These are phyloP conservation scores for Halesus radiatus DNA, from an alignment of 1,140 invertebrate species.

Conservation along the genomic window DNA sequence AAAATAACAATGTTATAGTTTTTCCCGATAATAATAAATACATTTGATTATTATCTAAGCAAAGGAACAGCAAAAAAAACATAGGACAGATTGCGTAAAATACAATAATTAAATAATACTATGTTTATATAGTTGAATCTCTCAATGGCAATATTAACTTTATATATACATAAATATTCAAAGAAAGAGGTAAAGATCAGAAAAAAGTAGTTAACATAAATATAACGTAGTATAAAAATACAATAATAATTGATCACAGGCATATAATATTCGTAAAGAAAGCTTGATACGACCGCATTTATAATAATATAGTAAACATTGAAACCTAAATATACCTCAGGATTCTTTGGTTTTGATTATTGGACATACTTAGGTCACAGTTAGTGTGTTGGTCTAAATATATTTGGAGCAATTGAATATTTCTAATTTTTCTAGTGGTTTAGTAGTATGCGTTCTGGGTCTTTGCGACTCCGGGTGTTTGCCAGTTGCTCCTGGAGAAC, in stretches of 20 bases:
- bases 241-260: too few species aligned
- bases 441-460: constrained; percentile 26
- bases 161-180: not conserved
- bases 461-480: not conserved
- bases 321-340: not conserved
- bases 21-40: constrained; percentile 11
- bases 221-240: too few species aligned
- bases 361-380: not conserved
- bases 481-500: not conserved
- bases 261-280: too few species aligned
- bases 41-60: not conserved
- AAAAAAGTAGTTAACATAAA: too few species aligned
- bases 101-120: not conserved
- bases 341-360: not conserved
- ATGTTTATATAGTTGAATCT: not conserved
- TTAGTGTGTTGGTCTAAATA: not conserved
- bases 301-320: not conserved
- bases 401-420: not conserved
- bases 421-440: not conserved
- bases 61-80: not conserved
- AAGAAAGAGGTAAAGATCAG: not conserved
- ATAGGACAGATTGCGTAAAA: not conserved
- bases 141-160: not conserved
- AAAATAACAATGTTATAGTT: not conserved
- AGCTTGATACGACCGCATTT: too few species aligned